phyloP scores from a whole-genome alignment of 2,888 invertebrate genomes.

The Synergus itoensis region DNA sequence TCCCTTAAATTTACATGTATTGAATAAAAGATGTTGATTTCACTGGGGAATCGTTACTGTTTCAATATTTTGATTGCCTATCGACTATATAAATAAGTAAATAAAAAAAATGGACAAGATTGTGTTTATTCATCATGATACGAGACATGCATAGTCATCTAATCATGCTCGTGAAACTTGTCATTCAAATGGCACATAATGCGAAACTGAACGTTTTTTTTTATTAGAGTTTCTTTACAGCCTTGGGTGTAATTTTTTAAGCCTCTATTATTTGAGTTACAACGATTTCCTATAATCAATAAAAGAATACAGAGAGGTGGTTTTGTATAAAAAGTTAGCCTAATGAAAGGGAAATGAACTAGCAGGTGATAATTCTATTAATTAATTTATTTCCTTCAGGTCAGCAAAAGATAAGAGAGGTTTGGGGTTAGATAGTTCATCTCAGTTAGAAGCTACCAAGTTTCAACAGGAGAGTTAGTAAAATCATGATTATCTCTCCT shows the following conservation, averaged over 20 bases:
- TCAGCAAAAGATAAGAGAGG: background rate
- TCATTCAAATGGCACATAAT: background rate
- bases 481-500: constrained; percentile 13
- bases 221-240: background rate
- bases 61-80: background rate
- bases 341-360: background rate
- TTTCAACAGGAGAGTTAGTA: background rate
- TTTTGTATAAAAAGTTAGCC: background rate
- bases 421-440: background rate
- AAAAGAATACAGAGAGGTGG: background rate
- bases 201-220: background rate
- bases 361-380: background rate
- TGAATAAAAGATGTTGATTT: too few relatives aligned
- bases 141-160: background rate
- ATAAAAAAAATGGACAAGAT: background rate
- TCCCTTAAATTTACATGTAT: too few relatives aligned
- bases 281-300: background rate
- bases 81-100: background rate
- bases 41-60: background rate
- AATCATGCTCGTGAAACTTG: background rate
- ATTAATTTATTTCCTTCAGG: background rate
- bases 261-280: background rate
- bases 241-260: background rate
- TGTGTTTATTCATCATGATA: background rate
- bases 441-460: background rate